Percentiles rank a stretch among this genome's conserved stretches.
Conservation (phyloP, 2,113 vertebrate species). For the Nerophis ophidion region DNA sequence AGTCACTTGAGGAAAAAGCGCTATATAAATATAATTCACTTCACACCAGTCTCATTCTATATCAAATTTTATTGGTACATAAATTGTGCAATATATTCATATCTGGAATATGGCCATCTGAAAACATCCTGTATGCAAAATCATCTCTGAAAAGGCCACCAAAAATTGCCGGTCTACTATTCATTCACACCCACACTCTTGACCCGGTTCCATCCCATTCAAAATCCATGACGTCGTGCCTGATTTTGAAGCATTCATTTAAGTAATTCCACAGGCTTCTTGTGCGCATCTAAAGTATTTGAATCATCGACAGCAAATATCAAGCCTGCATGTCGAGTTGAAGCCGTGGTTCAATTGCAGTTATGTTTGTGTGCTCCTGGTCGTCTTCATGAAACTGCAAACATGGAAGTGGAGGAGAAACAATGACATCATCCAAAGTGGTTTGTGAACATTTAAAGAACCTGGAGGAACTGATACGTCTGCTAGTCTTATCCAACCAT, state of each 20-base stretch:
- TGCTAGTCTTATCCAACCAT: no score
- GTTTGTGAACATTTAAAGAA: background rate
- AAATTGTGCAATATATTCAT: slow-evolving; percentile 63
- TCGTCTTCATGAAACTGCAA: slow-evolving; percentile 7
- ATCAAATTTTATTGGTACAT: slow-evolving; percentile 71
- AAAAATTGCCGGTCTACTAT: slow-evolving; percentile 21
- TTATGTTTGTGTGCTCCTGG: slow-evolving; percentile 12
- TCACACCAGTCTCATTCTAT: slow-evolving; percentile 39
- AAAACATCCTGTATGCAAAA: slow-evolving; percentile 46
- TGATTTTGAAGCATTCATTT: slow-evolving; percentile 53
- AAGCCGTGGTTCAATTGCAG: slow-evolving; percentile 52
- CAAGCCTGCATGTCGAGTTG: slow-evolving; percentile 39
- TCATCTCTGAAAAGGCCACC: slow-evolving; percentile 54
- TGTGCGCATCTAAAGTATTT: slow-evolving; percentile 39
- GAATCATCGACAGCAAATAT: slow-evolving; percentile 31
- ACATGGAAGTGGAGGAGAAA: background rate
- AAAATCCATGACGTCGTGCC: slow-evolving; percentile 55
- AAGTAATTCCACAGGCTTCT: slow-evolving; percentile 16
- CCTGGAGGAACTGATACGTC: no score
- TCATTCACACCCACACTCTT: slow-evolving; percentile 29
- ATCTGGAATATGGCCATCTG: slow-evolving; percentile 49
- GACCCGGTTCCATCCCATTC: slow-evolving; percentile 34
- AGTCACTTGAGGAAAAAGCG: no score
- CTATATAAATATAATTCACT: no score
- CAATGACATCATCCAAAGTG: background rate